Evolutionary conservation across 2,797 vertebrate genomes (phyloP).

Genomic region (Intellagama lesueurii): DNA sequence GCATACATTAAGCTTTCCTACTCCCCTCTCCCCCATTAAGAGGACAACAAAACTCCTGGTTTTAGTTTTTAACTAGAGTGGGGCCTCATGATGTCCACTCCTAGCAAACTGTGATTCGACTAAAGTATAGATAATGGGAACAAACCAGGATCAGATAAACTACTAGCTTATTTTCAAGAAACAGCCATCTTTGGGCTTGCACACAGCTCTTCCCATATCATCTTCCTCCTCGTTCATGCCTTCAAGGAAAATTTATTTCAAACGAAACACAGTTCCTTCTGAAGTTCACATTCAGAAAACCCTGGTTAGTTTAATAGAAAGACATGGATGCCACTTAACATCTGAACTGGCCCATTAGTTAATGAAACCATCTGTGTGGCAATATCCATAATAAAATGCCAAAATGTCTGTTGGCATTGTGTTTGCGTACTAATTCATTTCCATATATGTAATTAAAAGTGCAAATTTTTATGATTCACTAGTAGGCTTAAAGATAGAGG

Average conservation of each 20-base stretch:
- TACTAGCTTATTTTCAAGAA: background rate
- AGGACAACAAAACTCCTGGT: background rate
- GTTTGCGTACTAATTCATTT: background rate
- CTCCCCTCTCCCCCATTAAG: too few species aligned
- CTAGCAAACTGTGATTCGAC: background rate
- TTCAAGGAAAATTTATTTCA: too few species aligned
- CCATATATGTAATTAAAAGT: background rate
- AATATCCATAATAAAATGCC: constrained; percentile 1
- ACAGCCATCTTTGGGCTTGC: too few species aligned
- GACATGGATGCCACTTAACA: background rate
- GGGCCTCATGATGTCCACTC: background rate
- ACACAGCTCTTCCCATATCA: too few species aligned
- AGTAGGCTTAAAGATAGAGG: background rate
- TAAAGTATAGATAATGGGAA: background rate
- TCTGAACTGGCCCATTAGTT: background rate
- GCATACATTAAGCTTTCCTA: background rate
- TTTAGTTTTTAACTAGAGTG: background rate
- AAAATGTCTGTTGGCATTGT: background rate
- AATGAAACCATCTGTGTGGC: background rate
- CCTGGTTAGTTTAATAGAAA: too few species aligned
- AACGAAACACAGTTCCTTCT: too few species aligned
- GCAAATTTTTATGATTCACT: background rate
- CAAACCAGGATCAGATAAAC: background rate
- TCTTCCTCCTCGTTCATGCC: too few species aligned
- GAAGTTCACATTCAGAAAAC: too few species aligned